These are phyloP conservation scores for Drosophila biarmipes DNA, from an alignment of 1,140 invertebrate species.

Conservation along the genomic window DNA sequence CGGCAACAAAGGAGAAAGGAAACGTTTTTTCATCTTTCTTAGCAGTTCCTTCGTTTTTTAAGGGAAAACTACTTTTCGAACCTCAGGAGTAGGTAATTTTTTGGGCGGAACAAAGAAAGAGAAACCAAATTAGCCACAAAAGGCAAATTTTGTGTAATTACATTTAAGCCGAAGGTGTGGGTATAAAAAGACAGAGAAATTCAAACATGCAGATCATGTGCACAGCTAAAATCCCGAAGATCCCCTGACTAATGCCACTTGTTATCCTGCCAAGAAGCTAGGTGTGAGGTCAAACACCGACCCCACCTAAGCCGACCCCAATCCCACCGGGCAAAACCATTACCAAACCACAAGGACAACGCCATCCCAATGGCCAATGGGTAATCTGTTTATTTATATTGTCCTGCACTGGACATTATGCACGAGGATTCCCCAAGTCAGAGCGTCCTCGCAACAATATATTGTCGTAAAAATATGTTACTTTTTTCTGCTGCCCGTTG, in stretches of 20 bases:
- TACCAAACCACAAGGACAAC: slow-evolving; percentile 52
- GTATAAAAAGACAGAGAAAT: slow-evolving; percentile 17
- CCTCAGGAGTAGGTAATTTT: slow-evolving; percentile 44
- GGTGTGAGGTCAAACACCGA: slow-evolving; percentile 17
- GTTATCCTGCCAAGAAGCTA: slow-evolving; percentile 41
- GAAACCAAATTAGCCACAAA: slow-evolving; percentile 64
- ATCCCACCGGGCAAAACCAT: slow-evolving; percentile 42
- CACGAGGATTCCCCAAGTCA: slow-evolving; percentile 69
- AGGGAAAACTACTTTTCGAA: slow-evolving; percentile 21
- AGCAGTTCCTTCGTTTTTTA: slow-evolving; percentile 23
- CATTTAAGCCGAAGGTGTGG: slow-evolving; percentile 59
- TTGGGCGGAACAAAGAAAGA: slow-evolving; percentile 31
- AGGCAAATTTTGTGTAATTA: slow-evolving; percentile 75
- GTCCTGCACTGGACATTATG: slow-evolving; percentile 70
- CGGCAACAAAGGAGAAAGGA: slow-evolving; percentile 37
- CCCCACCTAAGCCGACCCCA: slow-evolving; percentile 33
- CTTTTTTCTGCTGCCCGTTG: slow-evolving; percentile 47
- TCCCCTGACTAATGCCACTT: slow-evolving; percentile 55
- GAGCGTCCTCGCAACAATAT: slow-evolving; percentile 64
- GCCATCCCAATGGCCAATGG: slow-evolving; percentile 41
- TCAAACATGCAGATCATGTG: slow-evolving; percentile 61
- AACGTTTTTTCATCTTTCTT: slow-evolving; percentile 21
- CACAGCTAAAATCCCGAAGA: slow-evolving; percentile 25
- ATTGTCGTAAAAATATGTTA: slow-evolving; percentile 83
- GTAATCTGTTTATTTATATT: slow-evolving; percentile 83